Evolutionary conservation across 2,888 invertebrate species (phyloP).

Genomic region (Athalia circularis): DNA sequence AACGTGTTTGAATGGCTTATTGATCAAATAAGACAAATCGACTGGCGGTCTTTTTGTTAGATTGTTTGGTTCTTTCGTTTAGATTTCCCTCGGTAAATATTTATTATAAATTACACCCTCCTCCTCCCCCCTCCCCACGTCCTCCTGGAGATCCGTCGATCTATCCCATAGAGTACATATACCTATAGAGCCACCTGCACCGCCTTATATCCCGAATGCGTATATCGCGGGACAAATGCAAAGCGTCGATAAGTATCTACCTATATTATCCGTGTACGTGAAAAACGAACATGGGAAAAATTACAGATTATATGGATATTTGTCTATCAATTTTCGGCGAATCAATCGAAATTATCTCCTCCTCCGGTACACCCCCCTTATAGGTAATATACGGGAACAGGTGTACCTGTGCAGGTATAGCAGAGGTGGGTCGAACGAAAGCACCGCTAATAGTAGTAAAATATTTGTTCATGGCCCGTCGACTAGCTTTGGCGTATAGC

Average conservation of each 20-base stretch:
- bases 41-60: constrained; percentile 24
- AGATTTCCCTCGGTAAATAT: constrained; percentile 34
- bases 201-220: background rate
- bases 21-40: constrained; percentile 45
- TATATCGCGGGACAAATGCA: background rate
- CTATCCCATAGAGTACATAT: background rate
- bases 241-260: no score
- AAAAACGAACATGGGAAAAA: no score
- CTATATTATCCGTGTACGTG: no score
- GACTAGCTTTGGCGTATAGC: constrained; percentile 23
- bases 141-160: background rate
- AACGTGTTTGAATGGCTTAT: constrained; percentile 41
- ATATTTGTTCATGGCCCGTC: constrained; percentile 52
- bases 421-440: constrained; percentile 42
- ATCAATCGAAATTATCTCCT: no score
- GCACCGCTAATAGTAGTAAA: constrained; percentile 54
- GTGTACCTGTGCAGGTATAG: background rate
- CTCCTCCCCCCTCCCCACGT: no score
- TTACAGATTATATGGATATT: no score
- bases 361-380: background rate
- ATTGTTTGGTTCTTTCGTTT: constrained; percentile 35
- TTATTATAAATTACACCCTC: constrained; percentile 28
- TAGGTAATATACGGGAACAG: background rate
- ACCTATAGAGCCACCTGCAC: background rate
- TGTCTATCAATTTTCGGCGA: no score